These are phyloP conservation scores for Deilephila porcellus DNA, from an alignment of 2,888 invertebrate genomes.

Conservation along the genomic window DNA sequence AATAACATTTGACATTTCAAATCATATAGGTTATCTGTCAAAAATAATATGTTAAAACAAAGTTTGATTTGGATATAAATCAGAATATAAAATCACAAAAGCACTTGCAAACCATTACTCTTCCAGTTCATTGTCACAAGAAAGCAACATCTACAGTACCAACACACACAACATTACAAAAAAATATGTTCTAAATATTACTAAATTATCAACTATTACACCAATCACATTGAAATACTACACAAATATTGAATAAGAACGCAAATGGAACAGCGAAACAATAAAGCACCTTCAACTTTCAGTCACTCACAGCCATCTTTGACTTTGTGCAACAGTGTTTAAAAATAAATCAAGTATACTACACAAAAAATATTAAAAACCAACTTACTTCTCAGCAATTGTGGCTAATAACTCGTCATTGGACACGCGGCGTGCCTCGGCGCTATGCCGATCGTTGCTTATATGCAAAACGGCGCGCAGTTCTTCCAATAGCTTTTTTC, in stretches of 20 bases:
- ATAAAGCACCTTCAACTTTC: constrained; percentile 50
- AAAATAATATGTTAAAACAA: constrained; percentile 38
- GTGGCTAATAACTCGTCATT: constrained; percentile 95
- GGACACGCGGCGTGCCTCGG: constrained; percentile 95
- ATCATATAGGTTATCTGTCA: constrained; percentile 69
- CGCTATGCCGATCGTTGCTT: constrained; percentile 95
- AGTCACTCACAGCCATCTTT: constrained; percentile 75
- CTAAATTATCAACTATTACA: constrained; percentile 45
- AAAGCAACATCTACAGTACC: constrained; percentile 52
- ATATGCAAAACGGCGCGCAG: constrained; percentile 93
- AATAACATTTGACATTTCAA: constrained; percentile 53
- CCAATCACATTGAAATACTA: constrained; percentile 47
- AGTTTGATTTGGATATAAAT: constrained; percentile 31
- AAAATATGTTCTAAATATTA: constrained; percentile 39
- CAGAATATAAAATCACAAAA: constrained; percentile 2
- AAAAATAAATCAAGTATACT: constrained; percentile 71
- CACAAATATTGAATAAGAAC: constrained; percentile 35
- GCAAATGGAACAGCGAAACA: constrained; percentile 36
- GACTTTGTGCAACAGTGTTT: constrained; percentile 66
- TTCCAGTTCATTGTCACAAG: constrained; percentile 37
- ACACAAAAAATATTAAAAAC: constrained; percentile 53
- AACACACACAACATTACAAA: constrained; percentile 43
- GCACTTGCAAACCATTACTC: constrained; percentile 2
- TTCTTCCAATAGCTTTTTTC: constrained; percentile 93
- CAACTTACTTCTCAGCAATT: constrained; percentile 94